phyloP scores from a whole-genome alignment of 2,888 invertebrate genomes.

The Diplolepis rosae region DNA sequence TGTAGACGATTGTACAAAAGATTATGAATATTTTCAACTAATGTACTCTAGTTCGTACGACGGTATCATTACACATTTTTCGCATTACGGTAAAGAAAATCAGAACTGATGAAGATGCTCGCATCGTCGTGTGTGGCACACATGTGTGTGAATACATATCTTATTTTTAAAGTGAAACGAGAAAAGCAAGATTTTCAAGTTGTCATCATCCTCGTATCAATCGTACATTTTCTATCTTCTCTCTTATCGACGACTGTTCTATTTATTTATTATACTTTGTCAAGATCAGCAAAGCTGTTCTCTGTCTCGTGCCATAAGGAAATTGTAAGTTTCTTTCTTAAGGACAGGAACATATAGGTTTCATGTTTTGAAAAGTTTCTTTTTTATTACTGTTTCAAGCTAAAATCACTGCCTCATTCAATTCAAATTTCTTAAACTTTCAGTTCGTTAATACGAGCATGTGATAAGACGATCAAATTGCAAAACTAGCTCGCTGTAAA shows the following conservation, averaged over 20 bases:
- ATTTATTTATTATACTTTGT: neutral
- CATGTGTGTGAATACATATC: neutral
- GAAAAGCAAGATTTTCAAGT: neutral
- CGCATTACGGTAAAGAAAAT: neutral
- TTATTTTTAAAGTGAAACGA: neutral
- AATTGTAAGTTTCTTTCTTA: slow-evolving; percentile 20
- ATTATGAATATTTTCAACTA: slow-evolving; percentile 15
- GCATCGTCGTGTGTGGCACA: neutral
- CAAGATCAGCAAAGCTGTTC: neutral
- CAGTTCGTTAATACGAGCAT: neutral
- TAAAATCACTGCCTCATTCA: slow-evolving; percentile 23
- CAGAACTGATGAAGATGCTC: neutral
- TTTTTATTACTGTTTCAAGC: slow-evolving; percentile 15
- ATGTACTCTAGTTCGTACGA: slow-evolving; percentile 11
- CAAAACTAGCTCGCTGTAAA: neutral
- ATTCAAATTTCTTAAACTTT: neutral
- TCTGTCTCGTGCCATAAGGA: slow-evolving; percentile 23
- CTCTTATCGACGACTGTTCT: neutral
- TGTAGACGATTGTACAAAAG: slow-evolving; percentile 27
- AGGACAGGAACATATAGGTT: neutral
- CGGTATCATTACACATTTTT: neutral
- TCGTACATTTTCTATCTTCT: slow-evolving; percentile 1
- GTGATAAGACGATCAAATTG: neutral
- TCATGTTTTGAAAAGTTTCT: neutral
- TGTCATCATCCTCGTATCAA: neutral